These are phyloP conservation scores for Prolemur simus DNA, from an alignment of 2,113 vertebrate genomes.

Conservation along the genomic window DNA sequence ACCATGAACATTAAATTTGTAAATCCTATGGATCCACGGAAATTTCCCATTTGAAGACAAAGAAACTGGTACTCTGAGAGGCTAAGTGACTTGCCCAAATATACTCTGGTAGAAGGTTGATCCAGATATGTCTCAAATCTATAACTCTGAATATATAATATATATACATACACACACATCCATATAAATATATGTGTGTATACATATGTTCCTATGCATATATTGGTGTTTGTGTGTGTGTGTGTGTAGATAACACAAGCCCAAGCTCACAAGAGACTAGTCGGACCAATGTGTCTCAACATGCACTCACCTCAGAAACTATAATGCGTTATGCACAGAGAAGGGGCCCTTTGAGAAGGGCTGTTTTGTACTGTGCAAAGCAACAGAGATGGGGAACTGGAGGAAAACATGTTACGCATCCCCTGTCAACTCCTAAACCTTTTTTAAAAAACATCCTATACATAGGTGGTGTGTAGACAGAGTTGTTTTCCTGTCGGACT, in stretches of 20 bases:
- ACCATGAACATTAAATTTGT: constrained; percentile 39
- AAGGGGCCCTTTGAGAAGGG: not conserved
- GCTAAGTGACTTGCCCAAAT: not conserved
- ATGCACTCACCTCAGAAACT: not conserved
- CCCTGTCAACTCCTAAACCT: not conserved
- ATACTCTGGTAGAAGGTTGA: not conserved
- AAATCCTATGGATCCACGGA: constrained; percentile 28
- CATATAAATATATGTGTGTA: too few species aligned
- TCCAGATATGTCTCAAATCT: not conserved
- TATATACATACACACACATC: not conserved
- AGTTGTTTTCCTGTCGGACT: not conserved
- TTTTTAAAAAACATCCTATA: too few species aligned
- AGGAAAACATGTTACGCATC: not conserved
- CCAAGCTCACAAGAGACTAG: not conserved
- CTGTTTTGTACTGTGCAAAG: not conserved
- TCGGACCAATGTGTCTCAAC: not conserved
- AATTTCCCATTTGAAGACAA: constrained; percentile 48
- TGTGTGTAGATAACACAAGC: not conserved
- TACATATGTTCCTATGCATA: not conserved
- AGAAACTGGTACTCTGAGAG: constrained; percentile 42
- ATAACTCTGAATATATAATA: not conserved
- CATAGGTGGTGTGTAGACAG: not conserved
- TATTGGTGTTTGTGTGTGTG: not conserved
- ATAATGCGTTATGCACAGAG: not conserved
- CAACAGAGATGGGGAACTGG: not conserved